Base-by-base conservation (phyloP, 2,888 invertebrate genomes). In the Coleophora deauratella region DNA sequence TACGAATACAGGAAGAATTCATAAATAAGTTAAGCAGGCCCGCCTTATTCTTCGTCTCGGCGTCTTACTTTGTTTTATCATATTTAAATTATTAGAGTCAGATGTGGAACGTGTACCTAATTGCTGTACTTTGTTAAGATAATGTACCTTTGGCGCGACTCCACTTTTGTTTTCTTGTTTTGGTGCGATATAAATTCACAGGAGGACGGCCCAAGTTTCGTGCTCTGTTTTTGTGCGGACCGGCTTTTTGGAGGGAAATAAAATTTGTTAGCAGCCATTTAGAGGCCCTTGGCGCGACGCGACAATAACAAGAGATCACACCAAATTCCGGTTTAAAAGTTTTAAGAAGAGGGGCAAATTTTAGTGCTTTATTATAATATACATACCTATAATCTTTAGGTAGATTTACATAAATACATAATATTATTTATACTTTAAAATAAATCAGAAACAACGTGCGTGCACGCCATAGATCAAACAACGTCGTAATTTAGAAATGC, bases 61-160 rank as follows among this genome's bases (percentile, higher is more conserved):
- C 74, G 66, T 74, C 75, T 72, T 66, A 77, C 78, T 80, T 80
- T 82, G 84, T 85, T 85, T 82, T 85, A 85, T 85, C 84, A 85
- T 84, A 85, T 85, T 85, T 84, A 85, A 85, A 84, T 84, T 84
- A 84, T 84, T 81, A 78, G 74, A 85, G 84, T 84, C 78, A 84
- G 82, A 84, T 84, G 84, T 84, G 78, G 82, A 85, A 85, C 84
- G 84, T 85, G 85, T 84, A 84, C 82, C 76, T 84, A 85, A 85
- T 84, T 85, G 85, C 84, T 72, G 78, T 84, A 84, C 85, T 85
- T 85, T 85, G 82, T 84, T 82, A 81, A 84, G 84, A 84, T 84
- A 85, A 85, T 85, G 84, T 85, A 85, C 85, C 85, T 84, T 76
- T 77, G 84, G 82, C 80, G 72, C 76, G 72, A 68, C 73, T 82